Base-by-base conservation (phyloP, 2,888 invertebrate species). In the Drosophila infuscata region DNA sequence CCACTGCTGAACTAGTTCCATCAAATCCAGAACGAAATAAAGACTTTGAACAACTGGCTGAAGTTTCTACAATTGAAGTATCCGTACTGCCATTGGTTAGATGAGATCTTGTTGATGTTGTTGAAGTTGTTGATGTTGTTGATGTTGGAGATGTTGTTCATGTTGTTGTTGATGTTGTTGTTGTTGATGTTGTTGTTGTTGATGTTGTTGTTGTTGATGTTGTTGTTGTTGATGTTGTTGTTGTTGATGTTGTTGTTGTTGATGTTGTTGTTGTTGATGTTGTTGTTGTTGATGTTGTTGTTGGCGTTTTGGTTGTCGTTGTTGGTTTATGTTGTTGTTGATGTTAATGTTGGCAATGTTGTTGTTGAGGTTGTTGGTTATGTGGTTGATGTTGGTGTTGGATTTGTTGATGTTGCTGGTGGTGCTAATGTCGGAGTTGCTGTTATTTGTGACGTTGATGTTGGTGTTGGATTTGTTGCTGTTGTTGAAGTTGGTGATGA, bases 381-480 rank as follows among this genome's bases (percentile, higher is more conserved):
- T 3, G 25, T 1, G 3, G 20, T 11, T 20, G 43, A 5, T 5
- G 9, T n/a, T n/a, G 38, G n/a, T 20, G 65, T 43, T 32, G 20
- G 38, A 17, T 56, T 70, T 48, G 20, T 72, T 3, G 53, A 9
- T 15, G 38, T 32, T 12, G 41, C n/a, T 41, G 36, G 36, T 25
- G 25, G 3, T 25, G 25, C 2, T 25, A 25, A 25, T 25, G 25
- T 2, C 25, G 11, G 33, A 7, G 1, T 8, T 38, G 17, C 3
- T 3, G 38, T 35, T 35, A 11, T 11, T 11, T 12, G 12, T 38
- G 38, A 0, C 6, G 46, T 15, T 46, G 43, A 0, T 12, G 46
- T 15, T 46, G 43, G 4, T n/a, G 41, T 9, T n/a, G 41, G 7
- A 6, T 7, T 20, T 43, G 3, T n/a, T 36, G 36, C 15, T 3